Conservation (phyloP, 1,140 invertebrate species). For the Platyura marginata region DNA sequence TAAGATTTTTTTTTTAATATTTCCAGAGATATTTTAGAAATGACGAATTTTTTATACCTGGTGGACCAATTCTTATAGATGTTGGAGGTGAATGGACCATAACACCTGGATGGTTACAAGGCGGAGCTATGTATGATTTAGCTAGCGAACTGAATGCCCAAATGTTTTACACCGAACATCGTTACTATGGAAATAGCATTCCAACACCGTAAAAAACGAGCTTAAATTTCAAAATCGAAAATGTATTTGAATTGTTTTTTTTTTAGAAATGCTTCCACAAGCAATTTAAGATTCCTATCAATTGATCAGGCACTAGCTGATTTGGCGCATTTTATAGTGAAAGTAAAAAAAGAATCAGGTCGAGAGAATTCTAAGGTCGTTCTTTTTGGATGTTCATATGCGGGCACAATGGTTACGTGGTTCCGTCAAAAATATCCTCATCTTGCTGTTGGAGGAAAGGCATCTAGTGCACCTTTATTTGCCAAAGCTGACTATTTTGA, state of each 20-base stretch:
- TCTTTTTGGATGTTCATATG: constrained; percentile 36
- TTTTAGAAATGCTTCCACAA: too few relatives aligned
- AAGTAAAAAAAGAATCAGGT: too few relatives aligned
- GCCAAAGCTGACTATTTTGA: constrained; percentile 45
- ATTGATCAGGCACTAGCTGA: constrained; percentile 64
- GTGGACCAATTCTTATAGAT: constrained; percentile 30
- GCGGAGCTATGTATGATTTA: constrained; percentile 36
- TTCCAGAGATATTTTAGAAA: constrained; percentile 31
- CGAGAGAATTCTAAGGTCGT: constrained; percentile 9
- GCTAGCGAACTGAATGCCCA: constrained; percentile 42
- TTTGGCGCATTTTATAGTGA: constrained; percentile 46
- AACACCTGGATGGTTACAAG: constrained; percentile 24
- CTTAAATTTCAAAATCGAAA: constrained; percentile 23
- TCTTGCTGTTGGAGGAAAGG: constrained; percentile 36
- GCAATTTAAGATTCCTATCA: constrained; percentile 45
- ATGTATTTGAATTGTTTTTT: too few relatives aligned
- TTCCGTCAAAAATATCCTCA: constrained; percentile 60
- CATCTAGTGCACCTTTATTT: constrained; percentile 55
- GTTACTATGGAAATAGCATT: constrained; percentile 55
- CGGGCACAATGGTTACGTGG: constrained; percentile 59
- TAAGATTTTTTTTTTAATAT: background rate
- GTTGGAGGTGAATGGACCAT: constrained; percentile 51
- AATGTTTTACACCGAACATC: constrained; percentile 54
- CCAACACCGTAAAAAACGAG: constrained; percentile 33
- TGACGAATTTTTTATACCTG: constrained; percentile 31